These are phyloP conservation scores for Coranthus polyacanthus DNA, from an alignment of 2,797 vertebrate genomes.

Conservation along the genomic window DNA sequence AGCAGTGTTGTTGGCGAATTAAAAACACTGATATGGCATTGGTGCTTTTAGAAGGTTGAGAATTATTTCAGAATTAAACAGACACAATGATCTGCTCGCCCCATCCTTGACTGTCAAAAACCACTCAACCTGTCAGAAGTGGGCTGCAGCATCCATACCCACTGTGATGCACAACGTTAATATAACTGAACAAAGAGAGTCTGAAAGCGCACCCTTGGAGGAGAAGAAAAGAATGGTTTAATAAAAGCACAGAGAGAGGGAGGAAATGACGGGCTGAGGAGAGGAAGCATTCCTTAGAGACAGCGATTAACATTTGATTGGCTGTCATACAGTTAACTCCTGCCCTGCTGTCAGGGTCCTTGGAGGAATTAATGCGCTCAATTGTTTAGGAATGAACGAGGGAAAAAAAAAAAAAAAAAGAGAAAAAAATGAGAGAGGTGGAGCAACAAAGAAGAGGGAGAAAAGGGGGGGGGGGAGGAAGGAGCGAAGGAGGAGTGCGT, in stretches of 20 bases:
- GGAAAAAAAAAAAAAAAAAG: not conserved
- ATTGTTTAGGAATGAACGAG: conserved; percentile 54
- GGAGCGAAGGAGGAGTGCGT: conserved; percentile 3
- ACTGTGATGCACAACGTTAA: conserved; percentile 54
- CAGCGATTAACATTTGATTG: conserved; percentile 74
- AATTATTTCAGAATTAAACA: conserved; percentile 30
- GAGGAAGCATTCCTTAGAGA: conserved; percentile 58
- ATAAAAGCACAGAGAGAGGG: conserved; percentile 58
- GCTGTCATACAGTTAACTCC: conserved; percentile 67
- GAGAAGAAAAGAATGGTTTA: conserved; percentile 64
- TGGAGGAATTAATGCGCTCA: conserved; percentile 47
- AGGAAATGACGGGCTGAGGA: conserved; percentile 42
- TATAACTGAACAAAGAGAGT: conserved; percentile 54
- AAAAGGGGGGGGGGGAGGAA: not conserved
- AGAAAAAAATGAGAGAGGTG: not conserved
- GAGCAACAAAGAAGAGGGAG: conserved; percentile 21
- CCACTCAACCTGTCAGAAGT: conserved; percentile 62
- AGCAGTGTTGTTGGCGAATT: not conserved
- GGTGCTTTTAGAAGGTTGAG: conserved; percentile 1
- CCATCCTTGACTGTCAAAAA: conserved; percentile 40
- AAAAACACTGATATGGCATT: not conserved
- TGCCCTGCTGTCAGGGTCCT: conserved; percentile 51
- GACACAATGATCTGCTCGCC: not conserved
- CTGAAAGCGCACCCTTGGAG: conserved; percentile 46
- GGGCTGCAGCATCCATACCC: conserved; percentile 13